Base-by-base conservation (phyloP, 2,113 vertebrate species). In the Nothobranchius furzeri region DNA sequence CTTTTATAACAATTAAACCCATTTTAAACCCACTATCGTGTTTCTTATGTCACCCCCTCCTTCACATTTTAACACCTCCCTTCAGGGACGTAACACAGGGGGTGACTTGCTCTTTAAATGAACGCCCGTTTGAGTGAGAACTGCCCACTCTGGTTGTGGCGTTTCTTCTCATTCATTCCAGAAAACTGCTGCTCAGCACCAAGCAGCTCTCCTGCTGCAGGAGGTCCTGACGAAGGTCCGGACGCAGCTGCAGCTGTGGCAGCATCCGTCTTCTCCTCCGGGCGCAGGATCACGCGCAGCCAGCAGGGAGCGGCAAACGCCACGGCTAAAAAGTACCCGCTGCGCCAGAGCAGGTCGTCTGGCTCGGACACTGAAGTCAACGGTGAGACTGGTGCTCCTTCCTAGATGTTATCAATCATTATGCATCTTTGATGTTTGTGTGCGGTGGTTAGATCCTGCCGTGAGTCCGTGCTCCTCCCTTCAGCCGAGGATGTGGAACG, bases 251-350 rank as follows among this genome's bases (percentile, higher is more conserved):
- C 70, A 0, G 51, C 60, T 5, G 14, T 74, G 36, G 69, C 85
- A 60, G 85, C 82, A 0, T 86, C 88, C 0, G 79, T 84, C 57
- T 90, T 90, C 63, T 96, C 95, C 75, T 95, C 96, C 20, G 96
- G 94, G 0, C 91, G 96, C 55, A 94, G 96, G 64, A 91, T 97
- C 81, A 98, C 97, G 1, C 96, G 97, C 70, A 99, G 96, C 92
- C 96, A 98, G 65, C 96, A 98, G 85, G 95, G 94, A 1, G 77
- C 92, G 0, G 90, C 94, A 2, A 95, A 95, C 78, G 89, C 94
- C 50, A 90, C 94, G 7, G 94, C 95, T 3, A 99, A 98, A 90
- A 98, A 96, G 60, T 97, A 98, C 87, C 95, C 95, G 0, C 93
- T 98, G 61, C 90, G 96, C 1, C 96, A 97, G 91, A 96, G 95